Evolutionary conservation across 2,888 invertebrate species (phyloP), one percentile per base, ranked within the genome.

Genomic region (Caenorhabditis afra): DNA sequence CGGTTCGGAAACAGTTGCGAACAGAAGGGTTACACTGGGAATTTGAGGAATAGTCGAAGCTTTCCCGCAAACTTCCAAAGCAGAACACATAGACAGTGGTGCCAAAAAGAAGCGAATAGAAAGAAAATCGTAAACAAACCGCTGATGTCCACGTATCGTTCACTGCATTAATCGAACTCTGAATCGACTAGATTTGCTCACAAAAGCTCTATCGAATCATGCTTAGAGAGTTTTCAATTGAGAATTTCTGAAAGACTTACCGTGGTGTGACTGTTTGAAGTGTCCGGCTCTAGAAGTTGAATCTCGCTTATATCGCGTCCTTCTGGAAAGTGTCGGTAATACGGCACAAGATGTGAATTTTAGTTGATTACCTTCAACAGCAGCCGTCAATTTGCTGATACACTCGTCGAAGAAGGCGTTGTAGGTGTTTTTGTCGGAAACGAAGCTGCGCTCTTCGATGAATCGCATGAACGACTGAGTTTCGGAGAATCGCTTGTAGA

Each of bases 361-460:
- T 44, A 67, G 47, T 67, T 1, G 16, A 44, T 44, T 37, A 85
- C 83, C 80, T 23, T 90, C 89, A 75, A 44, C 82, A 8, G 89
- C 88, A 7, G 20, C 16, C 1, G 58, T 57, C 57, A 90, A 83
- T 90, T 94, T 94, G 90, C 96, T 96, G 8, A 95, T 94, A 91
- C 97, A 98, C 90, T 99, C 97, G 91, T 99, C 99, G 90, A 99
- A 99, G 91, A 96, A 96, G 14, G 95, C 95, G 71, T 99, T 92
- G 55, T 96, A 95, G 78, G 96, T 95, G 92, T 98, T 97, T 66
- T 87, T 85, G 90, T 97, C 97, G n/a, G 96, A 96, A 0, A 97
- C 96, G 91, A 99, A 98, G 85, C 97, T 97, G 20, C 98, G 93
- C 91, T 99, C 99, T 91, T 99, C 98, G 81, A 99, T 97, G 91